Base-by-base conservation (phyloP, 2,797 vertebrate species). In the Cirrhinus molitorella region DNA sequence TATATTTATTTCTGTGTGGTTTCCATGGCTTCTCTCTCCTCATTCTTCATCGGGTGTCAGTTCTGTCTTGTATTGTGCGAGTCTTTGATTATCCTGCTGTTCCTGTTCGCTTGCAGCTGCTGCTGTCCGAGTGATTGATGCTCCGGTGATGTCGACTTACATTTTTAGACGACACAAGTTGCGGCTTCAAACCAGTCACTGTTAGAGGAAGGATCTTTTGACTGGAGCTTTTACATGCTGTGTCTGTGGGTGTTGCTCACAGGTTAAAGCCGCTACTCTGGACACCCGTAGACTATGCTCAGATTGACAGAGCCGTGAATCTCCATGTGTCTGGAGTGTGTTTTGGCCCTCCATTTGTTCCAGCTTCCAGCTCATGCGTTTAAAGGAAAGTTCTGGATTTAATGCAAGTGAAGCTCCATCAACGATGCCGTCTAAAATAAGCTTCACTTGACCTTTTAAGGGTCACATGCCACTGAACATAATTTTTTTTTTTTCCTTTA, bases 41-140 rank as follows among this genome's bases (percentile, higher is more conserved):
- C 68, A 25, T 71, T 73, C 78, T 79, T 55, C 66, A 72, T 49
- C 14, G 28, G 61, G 25, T 74, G 77, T 74, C 61, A 53, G n/a
- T 61, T 78, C n/a, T 79, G 66, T 49, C 61, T 63, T 65, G 59
- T 63, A 65, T 65, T 73, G 55, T 85, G 34, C 11, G 19, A 59
- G 19, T 74, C 85, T 88, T 71, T 67, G 66, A 73, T 43, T 65
- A 73, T 75, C 40, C 79, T 70, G 53, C 57, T 83, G 80, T 55
- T 74, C 74, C 43, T 17, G 12, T 61, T 23, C 10, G 28, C 49
- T 75, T 45, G 57, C 84, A 79, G 76, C 67, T 70, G 74, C 66
- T 85, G 57, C 81, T 76, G 86, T 87, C 76, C 76, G 37, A 65
- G 66, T 83, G 84, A 84, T 85, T 65, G 84, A 85, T 86, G 82